phyloP scores from a whole-genome alignment of 2,888 invertebrate genomes.

The Nebria brevicollis region DNA sequence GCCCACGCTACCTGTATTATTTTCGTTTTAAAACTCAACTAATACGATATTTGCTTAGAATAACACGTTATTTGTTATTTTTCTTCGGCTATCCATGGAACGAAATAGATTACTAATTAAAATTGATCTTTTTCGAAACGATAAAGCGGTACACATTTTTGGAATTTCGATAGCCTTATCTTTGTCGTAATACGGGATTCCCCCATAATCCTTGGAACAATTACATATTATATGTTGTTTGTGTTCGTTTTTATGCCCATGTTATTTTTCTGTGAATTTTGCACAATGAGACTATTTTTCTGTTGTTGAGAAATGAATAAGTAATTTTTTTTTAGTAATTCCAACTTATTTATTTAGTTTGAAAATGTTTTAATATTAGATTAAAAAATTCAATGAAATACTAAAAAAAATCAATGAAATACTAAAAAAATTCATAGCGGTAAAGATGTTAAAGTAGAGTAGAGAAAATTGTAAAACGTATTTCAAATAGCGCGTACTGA shows the following conservation, averaged over 20 bases:
- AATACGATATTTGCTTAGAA: background rate
- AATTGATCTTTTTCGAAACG: background rate
- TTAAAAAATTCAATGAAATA: no score
- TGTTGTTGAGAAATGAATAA: no score
- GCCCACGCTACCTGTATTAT: background rate
- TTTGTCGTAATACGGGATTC: background rate
- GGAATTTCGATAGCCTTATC: background rate
- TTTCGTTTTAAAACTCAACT: background rate
- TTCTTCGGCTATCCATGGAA: background rate
- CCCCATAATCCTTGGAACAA: background rate
- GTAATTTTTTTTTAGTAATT: no score
- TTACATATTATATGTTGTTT: background rate
- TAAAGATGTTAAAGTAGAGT: no score
- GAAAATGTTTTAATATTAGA: no score
- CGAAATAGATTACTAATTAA: background rate
- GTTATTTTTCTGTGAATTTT: background rate
- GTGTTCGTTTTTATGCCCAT: background rate
- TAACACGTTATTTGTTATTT: background rate
- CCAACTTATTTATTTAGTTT: no score
- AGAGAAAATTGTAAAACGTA: no score
- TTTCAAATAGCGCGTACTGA: no score
- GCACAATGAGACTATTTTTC: background rate
- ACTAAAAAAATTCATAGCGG: no score
- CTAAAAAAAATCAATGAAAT: no score
- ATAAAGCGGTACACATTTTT: background rate